Evolutionary conservation across 2,888 invertebrate species (phyloP).

Genomic region (Anarsia innoxiella): DNA sequence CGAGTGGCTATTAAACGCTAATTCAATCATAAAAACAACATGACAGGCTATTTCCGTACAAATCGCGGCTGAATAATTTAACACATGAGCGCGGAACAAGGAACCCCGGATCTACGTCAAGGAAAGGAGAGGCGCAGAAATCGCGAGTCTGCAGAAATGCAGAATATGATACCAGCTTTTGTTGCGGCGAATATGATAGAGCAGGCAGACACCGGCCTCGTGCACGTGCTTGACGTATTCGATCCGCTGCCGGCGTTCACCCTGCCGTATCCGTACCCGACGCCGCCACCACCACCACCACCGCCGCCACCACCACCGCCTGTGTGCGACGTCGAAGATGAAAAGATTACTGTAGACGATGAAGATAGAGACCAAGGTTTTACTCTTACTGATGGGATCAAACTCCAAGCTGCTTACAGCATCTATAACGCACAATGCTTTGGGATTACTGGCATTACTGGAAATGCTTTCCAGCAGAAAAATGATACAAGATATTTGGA

Average conservation of each 20-base stretch:
- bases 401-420: background rate
- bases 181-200: conserved; percentile 42
- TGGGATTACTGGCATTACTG: no score
- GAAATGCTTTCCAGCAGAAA: no score
- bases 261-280: no score
- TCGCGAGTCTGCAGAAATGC: conserved; percentile 48
- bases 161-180: conserved; percentile 54
- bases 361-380: conserved; percentile 42
- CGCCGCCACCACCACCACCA: no score
- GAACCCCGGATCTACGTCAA: conserved; percentile 21
- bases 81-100: conserved; percentile 56
- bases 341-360: conserved; percentile 50
- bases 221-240: conserved; percentile 28
- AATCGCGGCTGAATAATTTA: conserved; percentile 35
- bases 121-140: conserved; percentile 17
- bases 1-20: conserved; percentile 51
- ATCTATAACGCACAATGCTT: no score
- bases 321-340: conserved; percentile 26
- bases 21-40: conserved; percentile 71
- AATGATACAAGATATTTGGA: no score
- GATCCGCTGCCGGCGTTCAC: no score
- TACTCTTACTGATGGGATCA: conserved; percentile 32
- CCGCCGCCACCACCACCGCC: no score
- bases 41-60: conserved; percentile 53
- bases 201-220: conserved; percentile 34